phyloP scores from a whole-genome alignment of 2,797 vertebrate species.

The Tangara arthus region DNA sequence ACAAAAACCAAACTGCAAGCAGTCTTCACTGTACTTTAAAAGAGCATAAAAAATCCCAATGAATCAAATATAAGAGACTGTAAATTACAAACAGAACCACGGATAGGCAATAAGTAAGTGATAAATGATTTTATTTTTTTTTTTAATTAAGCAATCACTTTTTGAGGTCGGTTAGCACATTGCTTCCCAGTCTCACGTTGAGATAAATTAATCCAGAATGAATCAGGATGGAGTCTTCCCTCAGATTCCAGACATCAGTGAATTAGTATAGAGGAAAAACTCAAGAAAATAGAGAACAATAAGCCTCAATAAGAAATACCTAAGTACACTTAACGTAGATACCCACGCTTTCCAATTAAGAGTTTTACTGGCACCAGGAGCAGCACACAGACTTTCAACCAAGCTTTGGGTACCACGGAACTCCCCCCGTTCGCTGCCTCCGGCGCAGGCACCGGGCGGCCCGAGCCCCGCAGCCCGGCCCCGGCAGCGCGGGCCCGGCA shows the following conservation, averaged over 20 bases:
- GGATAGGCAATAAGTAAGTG: not conserved
- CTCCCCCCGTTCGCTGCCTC: not conserved
- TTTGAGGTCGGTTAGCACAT: not conserved
- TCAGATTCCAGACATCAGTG: not conserved
- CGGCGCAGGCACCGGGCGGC: not conserved
- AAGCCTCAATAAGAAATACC: not conserved
- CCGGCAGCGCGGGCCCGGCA: fast-evolving
- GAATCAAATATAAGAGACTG: not conserved
- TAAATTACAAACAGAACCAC: not conserved
- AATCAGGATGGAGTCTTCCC: not conserved
- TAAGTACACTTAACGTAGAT: not conserved
- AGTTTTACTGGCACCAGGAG: fast-evolving
- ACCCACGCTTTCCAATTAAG: fast-evolving
- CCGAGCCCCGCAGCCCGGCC: not conserved
- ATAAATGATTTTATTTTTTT: not conserved
- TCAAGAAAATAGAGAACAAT: fast-evolving
- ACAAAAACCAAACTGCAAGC: not conserved
- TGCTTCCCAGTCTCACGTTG: not conserved
- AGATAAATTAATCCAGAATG: not conserved
- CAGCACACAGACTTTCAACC: fast-evolving
- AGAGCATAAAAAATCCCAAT: fast-evolving
- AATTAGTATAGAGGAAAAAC: fast-evolving
- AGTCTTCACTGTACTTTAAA: not conserved
- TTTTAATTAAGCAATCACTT: not conserved
- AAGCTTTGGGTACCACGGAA: not conserved